A percentile compares a stretch with the other conserved stretches of the same genome.
These are phyloP conservation scores for Ciconia stormi DNA, from an alignment of 2,113 vertebrate species.

Conservation along the genomic window DNA sequence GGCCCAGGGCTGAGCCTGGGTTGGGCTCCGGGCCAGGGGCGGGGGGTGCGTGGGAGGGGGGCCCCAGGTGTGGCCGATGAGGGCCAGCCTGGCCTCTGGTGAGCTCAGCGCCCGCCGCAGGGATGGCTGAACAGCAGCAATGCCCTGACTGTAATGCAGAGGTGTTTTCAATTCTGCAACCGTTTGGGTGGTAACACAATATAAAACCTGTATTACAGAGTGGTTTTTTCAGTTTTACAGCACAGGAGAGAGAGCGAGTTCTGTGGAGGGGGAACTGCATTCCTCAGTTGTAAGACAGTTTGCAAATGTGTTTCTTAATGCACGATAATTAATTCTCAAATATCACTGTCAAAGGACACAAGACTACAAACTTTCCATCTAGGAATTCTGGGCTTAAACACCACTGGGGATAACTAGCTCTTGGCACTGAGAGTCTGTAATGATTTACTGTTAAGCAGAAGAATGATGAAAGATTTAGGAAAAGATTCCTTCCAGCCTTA, in stretches of 20 bases:
- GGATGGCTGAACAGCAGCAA: neutral
- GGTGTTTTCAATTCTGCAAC: neutral
- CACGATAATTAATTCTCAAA: neutral
- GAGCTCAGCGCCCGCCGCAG: neutral
- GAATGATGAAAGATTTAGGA: neutral
- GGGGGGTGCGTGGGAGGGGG: fast-evolving
- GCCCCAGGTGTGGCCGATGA: neutral
- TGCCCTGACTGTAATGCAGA: neutral
- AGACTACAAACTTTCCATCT: neutral
- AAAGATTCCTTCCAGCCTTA: neutral
- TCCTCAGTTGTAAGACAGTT: neutral
- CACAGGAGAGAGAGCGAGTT: too few species aligned
- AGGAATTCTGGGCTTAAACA: neutral
- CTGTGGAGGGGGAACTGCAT: neutral
- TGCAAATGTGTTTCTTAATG: neutral
- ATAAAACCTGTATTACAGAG: neutral
- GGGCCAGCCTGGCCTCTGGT: fast-evolving
- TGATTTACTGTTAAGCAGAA: neutral
- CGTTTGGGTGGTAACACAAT: neutral
- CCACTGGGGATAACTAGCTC: neutral
- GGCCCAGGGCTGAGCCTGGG: neutral
- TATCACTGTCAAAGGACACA: neutral
- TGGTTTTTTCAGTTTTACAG: neutral
- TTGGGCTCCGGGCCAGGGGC: neutral
- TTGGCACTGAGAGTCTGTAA: neutral